phyloP scores from a whole-genome alignment of 2,888 invertebrate genomes.

The Ctenicera cuprea region DNA sequence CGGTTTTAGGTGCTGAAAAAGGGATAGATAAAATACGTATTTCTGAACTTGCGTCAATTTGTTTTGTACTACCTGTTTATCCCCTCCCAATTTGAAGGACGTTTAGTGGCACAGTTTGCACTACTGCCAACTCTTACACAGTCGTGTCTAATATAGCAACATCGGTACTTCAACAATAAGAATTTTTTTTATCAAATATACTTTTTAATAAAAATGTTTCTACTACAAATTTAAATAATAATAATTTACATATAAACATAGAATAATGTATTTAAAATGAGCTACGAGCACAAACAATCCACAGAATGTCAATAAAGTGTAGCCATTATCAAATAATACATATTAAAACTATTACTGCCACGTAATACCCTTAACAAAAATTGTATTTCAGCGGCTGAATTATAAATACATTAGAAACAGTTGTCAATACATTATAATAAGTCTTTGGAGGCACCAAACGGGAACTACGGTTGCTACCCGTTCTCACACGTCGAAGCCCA shows the following conservation, averaged over 20 bases:
- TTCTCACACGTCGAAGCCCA: constrained; percentile 89
- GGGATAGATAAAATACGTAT: constrained; percentile 24
- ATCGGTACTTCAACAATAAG: no score
- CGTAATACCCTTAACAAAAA: constrained; percentile 16
- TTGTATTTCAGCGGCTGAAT: constrained; percentile 18
- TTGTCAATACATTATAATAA: constrained; percentile 26
- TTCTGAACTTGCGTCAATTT: constrained; percentile 3
- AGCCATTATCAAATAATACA: not conserved
- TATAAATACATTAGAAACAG: constrained; percentile 17
- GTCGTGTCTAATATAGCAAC: no score
- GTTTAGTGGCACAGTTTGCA: not conserved
- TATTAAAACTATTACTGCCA: constrained; percentile 27
- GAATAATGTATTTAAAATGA: not conserved
- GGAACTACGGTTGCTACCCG: constrained; percentile 56
- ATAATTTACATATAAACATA: not conserved
- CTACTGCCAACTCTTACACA: no score
- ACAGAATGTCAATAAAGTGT: no score
- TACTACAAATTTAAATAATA: not conserved
- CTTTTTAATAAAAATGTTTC: no score
- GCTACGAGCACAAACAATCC: not conserved
- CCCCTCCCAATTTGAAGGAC: constrained; percentile 32
- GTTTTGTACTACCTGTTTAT: constrained; percentile 35
- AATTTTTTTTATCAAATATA: no score
- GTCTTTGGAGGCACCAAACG: constrained; percentile 6
- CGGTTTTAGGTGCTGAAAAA: not conserved